phyloP scores from a whole-genome alignment of 2,113 vertebrate species.

The Ramphastos sulfuratus region DNA sequence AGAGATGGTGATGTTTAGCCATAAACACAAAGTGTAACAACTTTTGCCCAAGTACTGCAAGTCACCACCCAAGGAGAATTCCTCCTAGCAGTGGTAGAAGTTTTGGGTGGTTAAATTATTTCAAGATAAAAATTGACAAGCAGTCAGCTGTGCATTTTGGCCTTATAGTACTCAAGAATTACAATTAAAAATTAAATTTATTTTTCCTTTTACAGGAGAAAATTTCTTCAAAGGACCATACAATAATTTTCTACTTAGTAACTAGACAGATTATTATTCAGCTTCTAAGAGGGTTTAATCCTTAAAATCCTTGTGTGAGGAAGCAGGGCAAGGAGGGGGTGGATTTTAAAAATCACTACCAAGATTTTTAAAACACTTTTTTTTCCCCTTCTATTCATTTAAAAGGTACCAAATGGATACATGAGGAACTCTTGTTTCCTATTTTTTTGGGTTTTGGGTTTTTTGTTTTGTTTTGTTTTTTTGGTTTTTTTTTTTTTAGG shows the following conservation, averaged over 20 bases:
- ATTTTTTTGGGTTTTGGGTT: too few species aligned
- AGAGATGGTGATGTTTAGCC: neutral
- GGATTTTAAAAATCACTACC: neutral
- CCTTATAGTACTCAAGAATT: neutral
- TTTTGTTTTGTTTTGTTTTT: neutral
- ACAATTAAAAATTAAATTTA: neutral
- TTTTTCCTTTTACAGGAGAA: neutral
- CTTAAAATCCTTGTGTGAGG: neutral
- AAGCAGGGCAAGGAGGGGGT: neutral
- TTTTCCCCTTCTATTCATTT: neutral
- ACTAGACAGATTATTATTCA: neutral
- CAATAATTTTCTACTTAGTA: neutral
- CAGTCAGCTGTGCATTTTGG: neutral
- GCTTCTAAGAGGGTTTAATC: constrained; percentile 22
- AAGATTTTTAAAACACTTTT: neutral
- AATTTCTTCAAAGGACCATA: neutral
- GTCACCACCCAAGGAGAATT: neutral
- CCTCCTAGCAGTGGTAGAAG: neutral
- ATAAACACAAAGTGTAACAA: neutral
- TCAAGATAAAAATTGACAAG: accelerated
- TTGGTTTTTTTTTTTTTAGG: neutral
- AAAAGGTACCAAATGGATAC: neutral
- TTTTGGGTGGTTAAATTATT: neutral
- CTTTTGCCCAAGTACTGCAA: neutral
- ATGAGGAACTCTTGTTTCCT: neutral